Evolutionary conservation across 2,113 vertebrate genomes (phyloP).

Genomic region (Neogale vison): DNA sequence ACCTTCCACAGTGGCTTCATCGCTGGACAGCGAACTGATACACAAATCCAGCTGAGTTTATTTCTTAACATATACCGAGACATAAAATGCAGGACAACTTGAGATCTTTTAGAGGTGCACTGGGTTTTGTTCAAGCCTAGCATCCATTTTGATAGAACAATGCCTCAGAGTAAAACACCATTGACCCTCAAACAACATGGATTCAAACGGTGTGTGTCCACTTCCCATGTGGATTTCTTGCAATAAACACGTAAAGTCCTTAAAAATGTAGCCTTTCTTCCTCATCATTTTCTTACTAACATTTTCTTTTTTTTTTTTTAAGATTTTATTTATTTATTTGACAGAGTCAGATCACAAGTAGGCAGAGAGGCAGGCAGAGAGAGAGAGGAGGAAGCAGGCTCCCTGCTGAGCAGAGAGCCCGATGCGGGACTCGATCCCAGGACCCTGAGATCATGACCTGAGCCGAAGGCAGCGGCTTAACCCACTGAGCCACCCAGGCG

Average conservation of each 20-base stretch:
- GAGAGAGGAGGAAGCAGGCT: no score
- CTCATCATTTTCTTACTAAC: neutral
- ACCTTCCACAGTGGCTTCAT: neutral
- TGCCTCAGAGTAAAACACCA: neutral
- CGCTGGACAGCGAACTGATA: accelerated
- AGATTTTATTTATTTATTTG: no score
- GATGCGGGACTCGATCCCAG: no score
- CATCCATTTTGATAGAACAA: neutral
- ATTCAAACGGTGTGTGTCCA: neutral
- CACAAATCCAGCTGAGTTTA: neutral
- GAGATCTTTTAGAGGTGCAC: neutral
- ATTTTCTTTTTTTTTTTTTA: neutral
- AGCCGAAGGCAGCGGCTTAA: no score
- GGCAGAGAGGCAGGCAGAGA: no score
- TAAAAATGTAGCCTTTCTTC: neutral
- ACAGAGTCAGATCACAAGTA: no score
- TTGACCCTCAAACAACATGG: neutral
- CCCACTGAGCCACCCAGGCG: no score
- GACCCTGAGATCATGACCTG: no score
- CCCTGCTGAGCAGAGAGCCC: no score
- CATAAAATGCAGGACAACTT: neutral
- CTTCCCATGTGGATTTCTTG: neutral
- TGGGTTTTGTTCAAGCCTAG: neutral
- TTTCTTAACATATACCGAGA: neutral
- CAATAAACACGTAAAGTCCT: neutral